A percentile compares a stretch with the other conserved stretches of the same genome.
phyloP scores from a whole-genome alignment of 2,113 vertebrate species.

The Hylia prasina region DNA sequence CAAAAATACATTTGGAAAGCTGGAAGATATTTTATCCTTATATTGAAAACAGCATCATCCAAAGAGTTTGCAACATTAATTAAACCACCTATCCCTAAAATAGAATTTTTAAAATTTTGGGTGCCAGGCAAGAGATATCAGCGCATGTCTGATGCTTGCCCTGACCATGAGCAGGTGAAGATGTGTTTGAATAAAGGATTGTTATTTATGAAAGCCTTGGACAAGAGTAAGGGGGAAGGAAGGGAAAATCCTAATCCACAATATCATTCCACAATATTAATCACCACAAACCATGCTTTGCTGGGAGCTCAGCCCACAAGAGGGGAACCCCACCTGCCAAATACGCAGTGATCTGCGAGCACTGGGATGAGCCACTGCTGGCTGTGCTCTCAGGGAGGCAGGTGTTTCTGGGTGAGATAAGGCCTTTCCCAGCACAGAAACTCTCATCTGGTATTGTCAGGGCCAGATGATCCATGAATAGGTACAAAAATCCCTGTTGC shows the following conservation, averaged over 20 bases:
- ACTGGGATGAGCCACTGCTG: neutral
- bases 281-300: neutral
- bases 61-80: neutral
- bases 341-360: fast-evolving
- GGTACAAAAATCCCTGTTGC: neutral
- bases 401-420: neutral
- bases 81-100: neutral
- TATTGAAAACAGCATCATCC: neutral
- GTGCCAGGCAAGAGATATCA: neutral
- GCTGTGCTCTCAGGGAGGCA: neutral
- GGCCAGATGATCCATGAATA: neutral
- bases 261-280: neutral
- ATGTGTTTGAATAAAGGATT: neutral
- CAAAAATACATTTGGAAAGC: conserved; percentile 5
- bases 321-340: neutral
- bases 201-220: neutral
- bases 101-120: neutral
- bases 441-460: neutral
- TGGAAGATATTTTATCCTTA: neutral
- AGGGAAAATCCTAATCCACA: neutral
- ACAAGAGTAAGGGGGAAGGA: neutral
- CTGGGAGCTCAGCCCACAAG: neutral
- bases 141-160: neutral
- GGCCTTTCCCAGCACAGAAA: neutral
- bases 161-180: neutral